A percentile compares a stretch with the other conserved stretches of the same genome.
phyloP scores from a whole-genome alignment of 2,113 vertebrate genomes.

The Panthera leo region DNA sequence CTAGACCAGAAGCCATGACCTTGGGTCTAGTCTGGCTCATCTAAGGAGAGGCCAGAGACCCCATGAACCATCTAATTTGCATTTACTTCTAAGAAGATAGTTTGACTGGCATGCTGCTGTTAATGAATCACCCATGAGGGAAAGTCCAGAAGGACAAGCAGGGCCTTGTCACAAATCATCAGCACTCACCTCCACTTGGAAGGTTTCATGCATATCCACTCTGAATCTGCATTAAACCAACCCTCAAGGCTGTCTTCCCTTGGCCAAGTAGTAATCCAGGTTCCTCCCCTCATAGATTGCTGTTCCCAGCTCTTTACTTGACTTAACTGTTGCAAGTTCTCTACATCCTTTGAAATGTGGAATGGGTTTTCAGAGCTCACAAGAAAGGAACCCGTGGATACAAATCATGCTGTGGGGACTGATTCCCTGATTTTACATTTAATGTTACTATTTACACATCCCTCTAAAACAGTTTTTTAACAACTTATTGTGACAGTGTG shows the following conservation, averaged over 20 bases:
- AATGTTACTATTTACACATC: neutral
- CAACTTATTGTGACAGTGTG: neutral
- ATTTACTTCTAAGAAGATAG: neutral
- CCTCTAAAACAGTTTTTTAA: neutral
- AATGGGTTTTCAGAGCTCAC: neutral
- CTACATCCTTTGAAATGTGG: neutral
- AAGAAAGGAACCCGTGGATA: neutral
- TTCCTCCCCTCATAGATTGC: neutral
- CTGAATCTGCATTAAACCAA: neutral
- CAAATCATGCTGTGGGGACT: rapidly evolving
- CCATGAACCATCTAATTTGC: neutral
- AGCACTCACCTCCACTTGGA: neutral
- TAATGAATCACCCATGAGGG: neutral
- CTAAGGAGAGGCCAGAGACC: neutral
- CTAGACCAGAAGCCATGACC: neutral
- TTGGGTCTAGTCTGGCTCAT: neutral
- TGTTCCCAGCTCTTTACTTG: neutral
- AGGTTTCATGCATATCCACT: neutral
- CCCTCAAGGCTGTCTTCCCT: neutral
- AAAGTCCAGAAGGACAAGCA: neutral
- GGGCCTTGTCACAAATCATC: neutral
- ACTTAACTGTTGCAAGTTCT: neutral
- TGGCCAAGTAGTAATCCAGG: neutral
- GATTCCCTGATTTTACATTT: too few species aligned
- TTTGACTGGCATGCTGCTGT: neutral